A percentile compares a stretch with the other conserved stretches of the same genome.
Conservation (phyloP, 64 coral and sea anemone genomes). For the Astreopora myriophthalma region DNA sequence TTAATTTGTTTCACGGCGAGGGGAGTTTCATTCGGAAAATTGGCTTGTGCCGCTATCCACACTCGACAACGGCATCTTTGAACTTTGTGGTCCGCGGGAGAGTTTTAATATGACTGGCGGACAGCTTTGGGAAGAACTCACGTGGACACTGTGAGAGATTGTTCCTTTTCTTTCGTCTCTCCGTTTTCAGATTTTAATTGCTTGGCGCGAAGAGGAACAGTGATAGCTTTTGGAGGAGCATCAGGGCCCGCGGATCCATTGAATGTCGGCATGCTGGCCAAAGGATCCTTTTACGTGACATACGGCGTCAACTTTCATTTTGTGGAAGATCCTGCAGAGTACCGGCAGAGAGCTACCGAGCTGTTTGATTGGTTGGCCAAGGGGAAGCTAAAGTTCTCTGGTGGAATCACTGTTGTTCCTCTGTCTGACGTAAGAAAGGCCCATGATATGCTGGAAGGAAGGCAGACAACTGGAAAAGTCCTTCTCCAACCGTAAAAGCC, state of each 20-base stretch:
- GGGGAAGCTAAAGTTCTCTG: conserved; percentile 73
- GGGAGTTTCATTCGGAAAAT: too few species aligned
- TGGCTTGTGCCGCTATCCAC: too few species aligned
- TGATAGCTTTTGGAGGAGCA: conserved; percentile 70
- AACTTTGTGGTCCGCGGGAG: too few species aligned
- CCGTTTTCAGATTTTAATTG: conserved; percentile 59
- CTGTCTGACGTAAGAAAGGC: conserved; percentile 59
- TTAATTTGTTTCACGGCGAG: too few species aligned
- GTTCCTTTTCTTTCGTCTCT: background rate
- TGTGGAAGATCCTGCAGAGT: conserved; percentile 50
- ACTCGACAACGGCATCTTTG: too few species aligned
- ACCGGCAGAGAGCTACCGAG: conserved; percentile 51
- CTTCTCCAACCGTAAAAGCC: conserved; percentile 55
- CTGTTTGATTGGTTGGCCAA: conserved; percentile 69
- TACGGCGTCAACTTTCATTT: conserved; percentile 47
- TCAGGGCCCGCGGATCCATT: conserved; percentile 69
- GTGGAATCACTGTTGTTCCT: conserved; percentile 66
- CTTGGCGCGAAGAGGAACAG: conserved; percentile 65
- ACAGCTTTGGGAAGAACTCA: too few species aligned
- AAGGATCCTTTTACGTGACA: conserved; percentile 67
- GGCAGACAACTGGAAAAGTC: conserved; percentile 77
- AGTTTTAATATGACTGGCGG: too few species aligned
- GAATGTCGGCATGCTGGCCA: conserved; percentile 19
- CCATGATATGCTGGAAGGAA: conserved; percentile 74
- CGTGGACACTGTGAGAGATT: too few species aligned